A percentile compares a stretch with the other conserved stretches of the same genome.
Conservation (phyloP, 2,888 invertebrate genomes). For the Galerucella calmariensis region DNA sequence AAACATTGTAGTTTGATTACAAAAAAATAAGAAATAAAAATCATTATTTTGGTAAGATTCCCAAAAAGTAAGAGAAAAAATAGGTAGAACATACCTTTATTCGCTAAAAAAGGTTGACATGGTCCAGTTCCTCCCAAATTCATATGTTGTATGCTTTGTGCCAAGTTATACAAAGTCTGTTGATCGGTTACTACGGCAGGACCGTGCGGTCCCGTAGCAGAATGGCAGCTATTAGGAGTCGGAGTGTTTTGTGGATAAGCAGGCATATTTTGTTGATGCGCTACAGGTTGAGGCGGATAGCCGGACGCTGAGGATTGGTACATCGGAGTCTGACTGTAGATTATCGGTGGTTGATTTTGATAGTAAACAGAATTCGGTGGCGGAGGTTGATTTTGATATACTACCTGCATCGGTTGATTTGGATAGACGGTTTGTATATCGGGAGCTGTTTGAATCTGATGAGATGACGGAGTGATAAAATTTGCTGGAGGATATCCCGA, state of each 20-base stretch:
- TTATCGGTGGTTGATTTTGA: conserved; percentile 54
- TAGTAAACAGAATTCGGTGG: conserved; percentile 54
- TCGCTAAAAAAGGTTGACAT: conserved; percentile 26
- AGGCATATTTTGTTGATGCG: conserved; percentile 38
- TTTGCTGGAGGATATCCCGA: conserved; percentile 41
- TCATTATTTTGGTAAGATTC: too few species aligned
- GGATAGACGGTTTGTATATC: conserved; percentile 51
- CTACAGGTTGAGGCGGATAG: conserved; percentile 26
- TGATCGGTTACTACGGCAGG: conserved; percentile 38
- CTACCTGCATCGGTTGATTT: conserved; percentile 53
- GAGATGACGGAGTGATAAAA: conserved; percentile 37
- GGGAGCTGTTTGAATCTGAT: conserved; percentile 32
- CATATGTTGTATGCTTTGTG: conserved; percentile 55
- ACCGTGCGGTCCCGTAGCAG: conserved; percentile 47
- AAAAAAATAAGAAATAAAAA: too few species aligned
- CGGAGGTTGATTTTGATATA: conserved; percentile 51
- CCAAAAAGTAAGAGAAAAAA: too few species aligned
- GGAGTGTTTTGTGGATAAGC: conserved; percentile 49
- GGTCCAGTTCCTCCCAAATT: conserved; percentile 42
- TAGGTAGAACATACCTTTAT: conserved; percentile 36
- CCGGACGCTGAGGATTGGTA: conserved; percentile 32
- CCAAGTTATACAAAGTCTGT: conserved; percentile 48
- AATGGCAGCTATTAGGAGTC: conserved; percentile 56
- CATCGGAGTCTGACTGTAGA: conserved; percentile 55
- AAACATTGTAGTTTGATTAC: too few species aligned